Conservation (phyloP, 1,140 invertebrate genomes). For the Anastrepha obliqua region DNA sequence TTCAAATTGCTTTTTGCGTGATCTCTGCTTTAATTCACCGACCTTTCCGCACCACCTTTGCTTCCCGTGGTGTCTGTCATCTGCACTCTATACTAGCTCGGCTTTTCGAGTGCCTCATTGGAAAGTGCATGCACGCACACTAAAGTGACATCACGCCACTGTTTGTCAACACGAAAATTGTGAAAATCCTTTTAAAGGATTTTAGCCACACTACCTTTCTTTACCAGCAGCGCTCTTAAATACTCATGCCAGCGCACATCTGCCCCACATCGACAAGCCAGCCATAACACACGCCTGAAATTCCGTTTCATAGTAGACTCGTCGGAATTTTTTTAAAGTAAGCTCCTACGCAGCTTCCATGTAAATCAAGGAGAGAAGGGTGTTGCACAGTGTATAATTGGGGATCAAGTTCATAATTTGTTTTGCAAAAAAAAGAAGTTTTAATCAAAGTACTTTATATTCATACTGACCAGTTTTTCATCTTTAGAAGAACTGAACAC, state of each 20-base stretch:
- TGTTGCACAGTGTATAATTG: not conserved
- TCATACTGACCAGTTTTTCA: too few relatives aligned
- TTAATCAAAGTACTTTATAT: too few relatives aligned
- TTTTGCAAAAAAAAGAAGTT: too few relatives aligned
- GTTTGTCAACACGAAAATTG: slow-evolving; percentile 55
- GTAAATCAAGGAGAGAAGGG: not conserved
- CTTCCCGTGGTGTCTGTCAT: slow-evolving; percentile 1
- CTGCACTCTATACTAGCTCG: too few relatives aligned
- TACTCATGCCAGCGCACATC: not conserved
- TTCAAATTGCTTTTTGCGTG: slow-evolving; percentile 38
- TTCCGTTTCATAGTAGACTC: not conserved
- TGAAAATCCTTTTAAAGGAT: slow-evolving; percentile 56
- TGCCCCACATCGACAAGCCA: not conserved
- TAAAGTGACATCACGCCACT: slow-evolving; percentile 54
- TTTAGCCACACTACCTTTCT: slow-evolving; percentile 34
- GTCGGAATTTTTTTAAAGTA: not conserved
- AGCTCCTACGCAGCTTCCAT: slow-evolving; percentile 1
- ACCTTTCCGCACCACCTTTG: not conserved
- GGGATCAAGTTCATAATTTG: not conserved
- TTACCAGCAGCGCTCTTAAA: not conserved
- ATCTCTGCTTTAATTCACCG: not conserved
- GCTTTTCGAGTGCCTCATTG: not conserved
- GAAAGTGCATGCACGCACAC: slow-evolving; percentile 50
- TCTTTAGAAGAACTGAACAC: too few relatives aligned
- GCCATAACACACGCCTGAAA: not conserved